Conservation (phyloP, 2,888 invertebrate species). For the Eugnorisma glareosa region DNA sequence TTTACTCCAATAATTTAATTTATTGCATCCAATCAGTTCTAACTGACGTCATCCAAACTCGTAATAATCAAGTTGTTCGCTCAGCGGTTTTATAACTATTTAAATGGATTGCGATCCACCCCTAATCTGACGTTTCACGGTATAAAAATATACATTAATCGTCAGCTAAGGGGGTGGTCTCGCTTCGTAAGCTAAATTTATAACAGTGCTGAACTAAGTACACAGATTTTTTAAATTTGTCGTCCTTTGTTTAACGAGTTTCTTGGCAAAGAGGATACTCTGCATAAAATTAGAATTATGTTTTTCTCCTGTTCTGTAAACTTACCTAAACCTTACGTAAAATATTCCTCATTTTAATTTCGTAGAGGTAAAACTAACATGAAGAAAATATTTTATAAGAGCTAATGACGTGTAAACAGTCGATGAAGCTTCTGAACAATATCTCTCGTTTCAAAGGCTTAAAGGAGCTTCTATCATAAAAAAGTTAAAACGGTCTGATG, state of each 20-base stretch:
- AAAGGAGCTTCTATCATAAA: slow-evolving; percentile 48
- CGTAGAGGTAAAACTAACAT: not conserved
- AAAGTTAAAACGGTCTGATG: slow-evolving; percentile 71
- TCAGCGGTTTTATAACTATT: slow-evolving; percentile 75
- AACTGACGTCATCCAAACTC: slow-evolving; percentile 38
- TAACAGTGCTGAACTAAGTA: slow-evolving; percentile 50
- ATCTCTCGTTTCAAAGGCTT: slow-evolving; percentile 48
- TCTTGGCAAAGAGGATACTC: slow-evolving; percentile 19
- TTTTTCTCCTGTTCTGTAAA: not conserved
- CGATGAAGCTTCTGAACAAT: slow-evolving; percentile 25
- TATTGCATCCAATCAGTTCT: slow-evolving; percentile 30
- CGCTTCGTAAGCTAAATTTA: slow-evolving; percentile 73
- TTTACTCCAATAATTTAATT: slow-evolving; percentile 9
- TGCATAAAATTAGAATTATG: slow-evolving; percentile 17
- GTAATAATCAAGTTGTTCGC: slow-evolving; percentile 67
- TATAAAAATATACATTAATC: slow-evolving; percentile 82
- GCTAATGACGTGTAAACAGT: not conserved
- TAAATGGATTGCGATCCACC: slow-evolving; percentile 76
- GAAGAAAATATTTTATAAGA: not conserved
- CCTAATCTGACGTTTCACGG: slow-evolving; percentile 75
- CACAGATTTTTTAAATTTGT: slow-evolving; percentile 43
- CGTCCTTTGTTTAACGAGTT: slow-evolving; percentile 18
- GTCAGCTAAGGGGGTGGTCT: slow-evolving; percentile 71
- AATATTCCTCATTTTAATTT: not conserved
- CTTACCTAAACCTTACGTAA: not conserved